Evolutionary conservation across 2,888 invertebrate genomes (phyloP).

Genomic region (Byasa hedistus): DNA sequence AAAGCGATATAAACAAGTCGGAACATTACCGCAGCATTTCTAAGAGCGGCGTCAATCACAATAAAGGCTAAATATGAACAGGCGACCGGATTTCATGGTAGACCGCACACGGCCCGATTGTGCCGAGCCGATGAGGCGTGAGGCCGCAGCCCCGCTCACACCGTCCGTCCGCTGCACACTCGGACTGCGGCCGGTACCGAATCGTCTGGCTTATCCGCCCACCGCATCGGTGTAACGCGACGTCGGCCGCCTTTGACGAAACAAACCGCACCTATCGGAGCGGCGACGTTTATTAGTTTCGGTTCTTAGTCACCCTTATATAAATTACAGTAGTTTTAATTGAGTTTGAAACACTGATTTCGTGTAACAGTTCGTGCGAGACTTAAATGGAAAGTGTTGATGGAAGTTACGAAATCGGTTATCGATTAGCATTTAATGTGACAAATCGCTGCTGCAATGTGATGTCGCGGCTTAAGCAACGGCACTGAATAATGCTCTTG

Average conservation of each 20-base stretch:
- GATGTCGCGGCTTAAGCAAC: background rate
- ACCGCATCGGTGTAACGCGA: slow-evolving; percentile 34
- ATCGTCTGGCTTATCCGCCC: slow-evolving; percentile 41
- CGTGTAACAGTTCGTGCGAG: slow-evolving; percentile 46
- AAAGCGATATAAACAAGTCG: background rate
- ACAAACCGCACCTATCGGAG: slow-evolving; percentile 28
- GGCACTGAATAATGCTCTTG: background rate
- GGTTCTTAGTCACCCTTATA: slow-evolving; percentile 42
- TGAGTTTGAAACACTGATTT: slow-evolving; percentile 50
- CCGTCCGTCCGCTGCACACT: slow-evolving; percentile 47
- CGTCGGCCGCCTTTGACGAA: slow-evolving; percentile 43
- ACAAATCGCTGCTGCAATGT: background rate
- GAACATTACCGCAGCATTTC: slow-evolving; percentile 26
- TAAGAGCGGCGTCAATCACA: slow-evolving; percentile 32
- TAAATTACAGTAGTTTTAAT: slow-evolving; percentile 64
- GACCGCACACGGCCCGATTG: slow-evolving; percentile 37
- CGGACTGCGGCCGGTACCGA: slow-evolving; percentile 43
- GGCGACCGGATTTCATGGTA: slow-evolving; percentile 37
- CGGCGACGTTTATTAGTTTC: slow-evolving; percentile 34
- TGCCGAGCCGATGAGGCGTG: slow-evolving; percentile 40
- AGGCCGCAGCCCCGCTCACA: slow-evolving; percentile 45
- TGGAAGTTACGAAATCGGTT: slow-evolving; percentile 1
- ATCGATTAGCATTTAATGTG: slow-evolving; percentile 7
- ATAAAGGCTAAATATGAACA: slow-evolving; percentile 38
- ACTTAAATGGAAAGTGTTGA: slow-evolving; percentile 18